A percentile compares a stretch with the other conserved stretches of the same genome.
These are phyloP conservation scores for Pelvicachromis taeniatus DNA, from an alignment of 2,113 vertebrate genomes.

Conservation along the genomic window DNA sequence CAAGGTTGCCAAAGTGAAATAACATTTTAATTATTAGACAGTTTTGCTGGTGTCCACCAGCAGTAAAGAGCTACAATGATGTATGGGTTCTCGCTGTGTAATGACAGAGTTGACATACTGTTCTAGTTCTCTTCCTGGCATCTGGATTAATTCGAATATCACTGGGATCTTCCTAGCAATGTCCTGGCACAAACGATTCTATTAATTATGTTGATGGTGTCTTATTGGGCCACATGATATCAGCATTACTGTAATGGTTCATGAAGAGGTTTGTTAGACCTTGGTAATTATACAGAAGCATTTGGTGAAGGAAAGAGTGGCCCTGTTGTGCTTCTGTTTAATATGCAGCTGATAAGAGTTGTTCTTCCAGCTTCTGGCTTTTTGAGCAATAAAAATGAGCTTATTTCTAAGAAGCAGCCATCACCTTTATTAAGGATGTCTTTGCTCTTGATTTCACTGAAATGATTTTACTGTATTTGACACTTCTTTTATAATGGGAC, in stretches of 20 bases:
- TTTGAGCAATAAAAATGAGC: background rate
- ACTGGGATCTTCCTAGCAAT: slow-evolving; percentile 2
- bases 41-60: background rate
- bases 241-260: slow-evolving; percentile 34
- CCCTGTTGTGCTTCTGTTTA: background rate
- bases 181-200: slow-evolving; percentile 5
- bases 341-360: background rate
- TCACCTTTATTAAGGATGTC: background rate
- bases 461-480: background rate
- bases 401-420: background rate
- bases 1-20: slow-evolving; percentile 13
- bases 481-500: background rate
- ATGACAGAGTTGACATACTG: slow-evolving; percentile 32
- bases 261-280: slow-evolving; percentile 15
- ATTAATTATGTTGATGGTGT: slow-evolving; percentile 46
- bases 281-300: background rate
- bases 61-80: slow-evolving; percentile 5
- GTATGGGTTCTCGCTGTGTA: slow-evolving; percentile 40
- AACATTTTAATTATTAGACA: slow-evolving; percentile 33
- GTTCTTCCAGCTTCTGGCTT: background rate
- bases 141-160: slow-evolving; percentile 50
- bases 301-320: background rate
- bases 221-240: slow-evolving; percentile 35
- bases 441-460: background rate
- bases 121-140: background rate